Conservation (phyloP, 2,888 invertebrate species). For the Drosophila stalkeri region DNA sequence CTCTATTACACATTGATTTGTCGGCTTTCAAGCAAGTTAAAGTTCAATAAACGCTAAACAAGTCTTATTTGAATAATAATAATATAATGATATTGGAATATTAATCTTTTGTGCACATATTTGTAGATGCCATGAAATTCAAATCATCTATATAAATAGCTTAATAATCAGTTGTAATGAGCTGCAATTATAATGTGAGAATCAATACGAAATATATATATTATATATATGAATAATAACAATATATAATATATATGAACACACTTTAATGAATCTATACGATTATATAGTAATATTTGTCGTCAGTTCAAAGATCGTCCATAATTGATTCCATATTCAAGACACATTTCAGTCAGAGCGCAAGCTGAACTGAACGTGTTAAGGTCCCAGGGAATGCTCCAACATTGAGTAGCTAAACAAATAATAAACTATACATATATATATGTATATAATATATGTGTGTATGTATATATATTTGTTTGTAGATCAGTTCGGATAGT, state of each 20-base stretch:
- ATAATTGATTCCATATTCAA: slow-evolving; percentile 15
- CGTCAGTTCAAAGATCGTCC: background rate
- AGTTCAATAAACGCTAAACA: background rate
- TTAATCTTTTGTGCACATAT: too few species aligned
- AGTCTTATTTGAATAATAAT: background rate
- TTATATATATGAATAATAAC: too few species aligned
- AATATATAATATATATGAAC: background rate
- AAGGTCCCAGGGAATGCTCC: slow-evolving; percentile 20
- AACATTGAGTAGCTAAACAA: background rate
- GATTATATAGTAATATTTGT: background rate
- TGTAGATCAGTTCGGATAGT: slow-evolving; percentile 18
- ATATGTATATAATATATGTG: background rate
- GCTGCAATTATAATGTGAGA: background rate
- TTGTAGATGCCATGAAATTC: background rate
- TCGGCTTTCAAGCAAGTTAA: background rate
- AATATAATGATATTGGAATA: background rate
- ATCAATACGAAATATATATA: background rate
- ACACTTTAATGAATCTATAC: background rate
- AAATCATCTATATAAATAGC: background rate
- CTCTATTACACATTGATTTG: background rate
- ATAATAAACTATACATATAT: background rate
- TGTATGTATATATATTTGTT: background rate
- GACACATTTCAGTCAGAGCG: background rate
- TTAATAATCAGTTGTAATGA: background rate
- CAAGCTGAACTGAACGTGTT: background rate